A percentile compares a stretch with the other conserved stretches of the same genome.
Conservation (phyloP, 2,113 vertebrate species). For the Vicugna pacos region DNA sequence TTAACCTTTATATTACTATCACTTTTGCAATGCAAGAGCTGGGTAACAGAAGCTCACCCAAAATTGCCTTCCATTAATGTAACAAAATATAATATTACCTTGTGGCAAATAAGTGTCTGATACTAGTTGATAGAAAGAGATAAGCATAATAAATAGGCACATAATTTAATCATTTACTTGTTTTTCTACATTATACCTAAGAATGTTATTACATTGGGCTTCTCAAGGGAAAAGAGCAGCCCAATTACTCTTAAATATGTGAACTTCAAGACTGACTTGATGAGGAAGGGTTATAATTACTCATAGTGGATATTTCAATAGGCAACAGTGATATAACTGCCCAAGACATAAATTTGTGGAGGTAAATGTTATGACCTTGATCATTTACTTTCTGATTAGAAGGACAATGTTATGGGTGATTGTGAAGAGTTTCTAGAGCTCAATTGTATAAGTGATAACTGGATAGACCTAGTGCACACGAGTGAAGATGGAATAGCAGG, state of each 20-base stretch:
- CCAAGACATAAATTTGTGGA: neutral
- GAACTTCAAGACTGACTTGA: neutral
- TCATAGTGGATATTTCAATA: neutral
- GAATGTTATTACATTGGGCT: neutral
- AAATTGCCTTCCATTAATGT: neutral
- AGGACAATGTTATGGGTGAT: neutral
- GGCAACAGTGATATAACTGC: neutral
- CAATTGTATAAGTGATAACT: neutral
- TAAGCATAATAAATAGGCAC: neutral
- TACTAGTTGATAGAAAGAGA: neutral
- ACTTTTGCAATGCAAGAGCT: neutral
- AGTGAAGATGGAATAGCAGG: neutral
- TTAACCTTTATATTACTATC: neutral
- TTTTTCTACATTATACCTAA: neutral
- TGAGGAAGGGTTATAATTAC: neutral
- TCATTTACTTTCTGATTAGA: neutral
- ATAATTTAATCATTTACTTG: neutral
- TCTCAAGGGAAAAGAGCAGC: constrained; percentile 5
- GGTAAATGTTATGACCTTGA: neutral
- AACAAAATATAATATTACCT: neutral
- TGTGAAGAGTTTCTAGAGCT: neutral
- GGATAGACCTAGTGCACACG: neutral
- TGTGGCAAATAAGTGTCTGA: neutral
- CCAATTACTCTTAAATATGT: neutral
- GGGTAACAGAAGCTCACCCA: neutral